Conservation (phyloP, 2,888 invertebrate genomes). For the Brachypalpus laphriformis region DNA sequence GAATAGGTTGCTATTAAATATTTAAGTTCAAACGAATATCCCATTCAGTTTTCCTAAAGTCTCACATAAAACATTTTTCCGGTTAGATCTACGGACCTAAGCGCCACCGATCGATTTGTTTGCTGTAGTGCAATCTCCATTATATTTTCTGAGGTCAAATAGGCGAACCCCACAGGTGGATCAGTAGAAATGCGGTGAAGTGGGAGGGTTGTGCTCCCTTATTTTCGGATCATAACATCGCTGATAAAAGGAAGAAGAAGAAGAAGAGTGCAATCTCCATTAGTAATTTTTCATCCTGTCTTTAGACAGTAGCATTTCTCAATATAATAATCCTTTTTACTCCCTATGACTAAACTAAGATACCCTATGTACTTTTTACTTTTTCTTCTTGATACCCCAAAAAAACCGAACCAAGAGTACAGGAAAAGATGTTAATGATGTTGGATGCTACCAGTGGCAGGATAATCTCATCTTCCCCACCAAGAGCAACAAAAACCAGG, state of each 20-base stretch:
- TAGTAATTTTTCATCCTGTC: neutral
- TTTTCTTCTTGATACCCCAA: neutral
- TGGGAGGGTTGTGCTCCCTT: too few relatives aligned
- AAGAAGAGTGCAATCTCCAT: slow-evolving; percentile 9
- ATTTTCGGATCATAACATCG: too few relatives aligned
- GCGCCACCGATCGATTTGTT: neutral
- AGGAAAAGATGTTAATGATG: neutral
- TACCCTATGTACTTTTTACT: neutral
- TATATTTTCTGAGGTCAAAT: too few relatives aligned
- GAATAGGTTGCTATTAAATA: too few relatives aligned
- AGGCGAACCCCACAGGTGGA: too few relatives aligned
- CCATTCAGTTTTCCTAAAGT: neutral
- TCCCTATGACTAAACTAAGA: neutral
- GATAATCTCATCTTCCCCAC: neutral
- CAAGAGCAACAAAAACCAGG: neutral
- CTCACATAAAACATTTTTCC: neutral
- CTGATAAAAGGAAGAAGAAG: too few relatives aligned
- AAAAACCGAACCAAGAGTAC: neutral
- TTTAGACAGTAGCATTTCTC: neutral
- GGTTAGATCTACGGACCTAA: neutral
- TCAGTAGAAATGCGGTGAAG: too few relatives aligned
- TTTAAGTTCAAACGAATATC: too few relatives aligned
- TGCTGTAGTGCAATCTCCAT: too few relatives aligned
- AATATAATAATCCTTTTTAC: slow-evolving; percentile 16
- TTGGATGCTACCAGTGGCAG: slow-evolving; percentile 5